Conservation (phyloP, 23 tunicate genomes). For the Clavelina lepadiformis region DNA sequence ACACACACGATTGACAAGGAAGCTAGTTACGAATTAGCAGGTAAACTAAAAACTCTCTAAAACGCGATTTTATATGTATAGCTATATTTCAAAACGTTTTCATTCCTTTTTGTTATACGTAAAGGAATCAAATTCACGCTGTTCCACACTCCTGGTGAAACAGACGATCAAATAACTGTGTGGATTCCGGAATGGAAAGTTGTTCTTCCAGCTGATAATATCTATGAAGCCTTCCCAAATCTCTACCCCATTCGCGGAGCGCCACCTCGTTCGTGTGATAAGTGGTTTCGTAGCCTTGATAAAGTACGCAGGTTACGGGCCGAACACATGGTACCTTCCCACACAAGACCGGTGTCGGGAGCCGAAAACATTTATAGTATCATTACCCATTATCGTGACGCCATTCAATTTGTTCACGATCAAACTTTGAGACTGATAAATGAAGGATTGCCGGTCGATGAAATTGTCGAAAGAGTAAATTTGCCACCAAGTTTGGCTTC, state of each 20-base stretch:
- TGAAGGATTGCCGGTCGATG: constrained; percentile 29
- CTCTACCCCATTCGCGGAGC: constrained; percentile 86
- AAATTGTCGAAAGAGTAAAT: constrained; percentile 58
- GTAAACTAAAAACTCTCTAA: constrained; percentile 17
- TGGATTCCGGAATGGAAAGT: constrained; percentile 73
- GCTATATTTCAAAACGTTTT: not conserved
- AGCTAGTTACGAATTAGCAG: constrained; percentile 31
- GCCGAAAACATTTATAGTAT: constrained; percentile 39
- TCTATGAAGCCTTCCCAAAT: constrained; percentile 88
- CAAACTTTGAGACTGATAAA: constrained; percentile 65
- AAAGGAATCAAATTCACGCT: constrained; percentile 39
- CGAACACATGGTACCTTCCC: constrained; percentile 65
- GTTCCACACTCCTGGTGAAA: constrained; percentile 95
- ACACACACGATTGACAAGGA: constrained; percentile 31
- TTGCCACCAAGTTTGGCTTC: constrained; percentile 48
- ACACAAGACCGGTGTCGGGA: constrained; percentile 65
- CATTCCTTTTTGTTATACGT: not conserved
- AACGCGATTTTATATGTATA: not conserved
- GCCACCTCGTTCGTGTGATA: constrained; percentile 44
- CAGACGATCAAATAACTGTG: constrained; percentile 83
- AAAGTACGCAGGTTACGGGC: constrained; percentile 34
- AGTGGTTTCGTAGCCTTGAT: constrained; percentile 64
- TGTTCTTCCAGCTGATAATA: constrained; percentile 70
- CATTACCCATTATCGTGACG: constrained; percentile 67
- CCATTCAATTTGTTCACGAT: constrained; percentile 75